Conservation (phyloP, 2,113 vertebrate genomes). For the Gymnogyps californianus region DNA sequence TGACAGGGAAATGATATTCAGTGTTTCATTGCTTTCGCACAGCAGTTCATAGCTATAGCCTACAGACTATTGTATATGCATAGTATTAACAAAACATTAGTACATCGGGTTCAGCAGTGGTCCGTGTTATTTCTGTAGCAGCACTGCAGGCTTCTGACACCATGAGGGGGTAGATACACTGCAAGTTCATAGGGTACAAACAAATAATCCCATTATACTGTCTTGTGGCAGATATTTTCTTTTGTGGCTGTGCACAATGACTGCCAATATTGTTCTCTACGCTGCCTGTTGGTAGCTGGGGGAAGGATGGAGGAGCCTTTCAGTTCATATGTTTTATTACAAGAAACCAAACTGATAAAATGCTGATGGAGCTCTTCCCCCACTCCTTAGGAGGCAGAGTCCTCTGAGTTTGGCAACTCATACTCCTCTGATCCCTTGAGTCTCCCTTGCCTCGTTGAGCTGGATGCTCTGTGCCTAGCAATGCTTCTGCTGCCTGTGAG, state of each 20-base stretch:
- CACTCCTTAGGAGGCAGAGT: neutral
- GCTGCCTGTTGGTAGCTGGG: neutral
- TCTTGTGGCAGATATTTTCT: neutral
- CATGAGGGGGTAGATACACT: neutral
- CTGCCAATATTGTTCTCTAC: neutral
- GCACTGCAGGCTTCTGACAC: neutral
- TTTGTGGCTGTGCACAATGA: neutral
- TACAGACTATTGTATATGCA: neutral
- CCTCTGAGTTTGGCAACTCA: neutral
- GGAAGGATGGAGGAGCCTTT: neutral
- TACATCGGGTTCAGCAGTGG: neutral
- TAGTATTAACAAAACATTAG: neutral
- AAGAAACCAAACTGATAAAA: neutral
- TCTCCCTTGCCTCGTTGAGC: neutral
- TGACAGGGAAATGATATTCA: neutral
- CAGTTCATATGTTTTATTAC: neutral
- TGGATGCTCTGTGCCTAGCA: neutral
- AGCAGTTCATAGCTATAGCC: neutral
- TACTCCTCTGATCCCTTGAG: neutral
- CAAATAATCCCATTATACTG: neutral
- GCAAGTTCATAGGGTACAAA: neutral
- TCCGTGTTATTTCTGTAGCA: neutral
- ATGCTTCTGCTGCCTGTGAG: neutral
- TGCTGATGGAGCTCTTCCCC: neutral
- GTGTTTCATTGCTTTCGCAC: neutral